Base-by-base conservation (phyloP, 2,888 invertebrate genomes). In the Tridacna crocea region DNA sequence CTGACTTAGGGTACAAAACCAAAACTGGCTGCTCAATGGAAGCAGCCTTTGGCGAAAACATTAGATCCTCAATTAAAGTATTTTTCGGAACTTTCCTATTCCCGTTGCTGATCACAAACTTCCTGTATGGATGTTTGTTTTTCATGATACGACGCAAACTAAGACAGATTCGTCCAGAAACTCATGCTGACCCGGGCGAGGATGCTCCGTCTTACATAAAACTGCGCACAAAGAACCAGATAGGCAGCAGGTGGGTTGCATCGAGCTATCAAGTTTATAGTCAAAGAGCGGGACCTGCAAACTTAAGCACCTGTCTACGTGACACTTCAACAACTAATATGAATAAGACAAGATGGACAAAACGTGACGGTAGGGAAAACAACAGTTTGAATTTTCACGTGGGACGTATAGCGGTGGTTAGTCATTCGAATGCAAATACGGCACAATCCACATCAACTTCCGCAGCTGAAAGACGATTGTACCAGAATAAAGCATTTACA, bases 11-110 rank as follows among this genome's bases (percentile, higher is more conserved):
- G 60, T 13, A 58, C 17, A 58, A 36, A 17, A 13, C 8, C 13
- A 24, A 60, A 36, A 47, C 27, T 26, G 73, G 73, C 15, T 73
- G 73, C 24, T 73, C 73, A 15, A 73, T 73, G 73, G 73, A 73
- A 22, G 24, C 73, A 10, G 73, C n/a, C 0, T 73, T 73, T 24
- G 6, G 58, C 4, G 60, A 60, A 12, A n/a, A 58, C 60, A 60
- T 60, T 19, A 36, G 19, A 24, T 58, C 26, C 15, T 58, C 46
- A 17, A 73, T 73, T 58, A 73, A 36, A 46, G 60, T 73, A 24
- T 47, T 73, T 19, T 58, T 58, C 36, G 58, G 58, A 6, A 73
- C 60, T 3, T 73, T 73, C 22, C 6, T 73, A 17, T 12, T 55
- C 1, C 73, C 73, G 12, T 36, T 73, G 15, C 19, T 73, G 27